Base-by-base conservation (phyloP, 2,888 invertebrate species). In the Acleris holmiana region DNA sequence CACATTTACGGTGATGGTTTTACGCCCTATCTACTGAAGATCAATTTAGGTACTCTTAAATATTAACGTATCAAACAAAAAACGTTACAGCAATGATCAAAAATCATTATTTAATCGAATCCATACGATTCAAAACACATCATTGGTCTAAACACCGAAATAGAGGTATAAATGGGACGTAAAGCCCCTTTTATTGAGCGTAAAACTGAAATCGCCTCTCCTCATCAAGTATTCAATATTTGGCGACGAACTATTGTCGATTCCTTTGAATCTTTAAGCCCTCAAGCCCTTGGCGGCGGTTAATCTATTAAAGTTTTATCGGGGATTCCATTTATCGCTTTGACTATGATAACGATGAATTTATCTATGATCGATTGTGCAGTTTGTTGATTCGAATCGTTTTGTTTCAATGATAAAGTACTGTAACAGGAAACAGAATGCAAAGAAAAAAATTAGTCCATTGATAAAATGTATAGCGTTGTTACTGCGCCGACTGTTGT, bases 91-190 rank as follows among this genome's bases (percentile, higher is more conserved):
- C 13, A 35, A 35, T 19, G n/a, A 41, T 46, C 25, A 10, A 49
- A 59, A 50, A 7, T 23, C 23, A 47, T 3, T 17, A 47, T 41
- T 29, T 13, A 10, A 49, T 25, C 40, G 19, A 25, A 49, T 59
- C 41, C 21, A 46, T 50, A 44, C 64, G 29, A 59, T 55, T n/a
- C 49, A 21, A 55, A 55, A 21, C 59, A 60, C 35, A 68, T 71
- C 72, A 77, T 78, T 71, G 75, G 78, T 78, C 71, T 71, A 70
- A 68, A 70, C 65, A 71, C 70, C 70, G 67, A 69, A 77, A 79
- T 76, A 73, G 68, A 76, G 76, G 71, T 73, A 74, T 82, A 80
- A 82, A 83, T 77, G 74, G 66, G 65, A 68, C 76, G 71, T 80
- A 74, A 82, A 80, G 73, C 68, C 63, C 67, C 68, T 58, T 76